Evolutionary conservation across 2,113 vertebrate genomes (phyloP), one percentile per base, ranked within the genome.

Genomic region (Rostratula benghalensis): DNA sequence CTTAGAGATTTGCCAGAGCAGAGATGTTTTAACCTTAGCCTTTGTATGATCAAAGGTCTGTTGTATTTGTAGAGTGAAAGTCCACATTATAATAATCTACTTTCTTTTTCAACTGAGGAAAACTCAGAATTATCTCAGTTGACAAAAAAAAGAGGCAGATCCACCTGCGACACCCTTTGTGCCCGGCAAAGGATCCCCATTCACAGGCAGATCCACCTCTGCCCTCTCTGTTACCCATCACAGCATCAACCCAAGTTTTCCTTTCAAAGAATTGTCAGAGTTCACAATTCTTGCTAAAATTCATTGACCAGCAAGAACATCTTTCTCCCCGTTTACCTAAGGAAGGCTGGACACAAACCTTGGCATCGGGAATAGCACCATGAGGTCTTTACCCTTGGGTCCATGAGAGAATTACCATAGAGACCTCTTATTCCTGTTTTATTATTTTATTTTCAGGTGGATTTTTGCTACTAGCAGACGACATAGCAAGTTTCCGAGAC

Each of bases 351-450:
- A 46, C 46, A 51, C 31, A 20, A 73, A 21, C 18, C 17, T 77
- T 23, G 11, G 13, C 68, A 14, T 16, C 54, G 2, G 31, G 28
- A 57, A 15, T 8, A 28, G 56, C 69, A 82, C 12, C 33, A 7
- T 18, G 4, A 39, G 6, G 4, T 10, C 46, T 16, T 25, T 7
- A 33, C 5, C 1, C 0, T 19, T 13, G n/a, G 10, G 28, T 88
- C 48, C 5, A 1, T 8, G 7, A 81, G 3, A 69, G 16, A 77
- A 70, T 14, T 21, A 20, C 12, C 12, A 48, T 0, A 8, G 14
- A 70, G 3, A 39, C 15, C 27, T 61, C 74, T 54, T 41, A 60
- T 23, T 78, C 41, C 7, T 50, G 14, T 5, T 0, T 18, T 43
- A 71, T 48, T 46, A 23, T 17, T 89, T 37, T 28, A 28, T 69